phyloP scores from a whole-genome alignment of 1,140 invertebrate species.

The Diuraphis noxia region DNA sequence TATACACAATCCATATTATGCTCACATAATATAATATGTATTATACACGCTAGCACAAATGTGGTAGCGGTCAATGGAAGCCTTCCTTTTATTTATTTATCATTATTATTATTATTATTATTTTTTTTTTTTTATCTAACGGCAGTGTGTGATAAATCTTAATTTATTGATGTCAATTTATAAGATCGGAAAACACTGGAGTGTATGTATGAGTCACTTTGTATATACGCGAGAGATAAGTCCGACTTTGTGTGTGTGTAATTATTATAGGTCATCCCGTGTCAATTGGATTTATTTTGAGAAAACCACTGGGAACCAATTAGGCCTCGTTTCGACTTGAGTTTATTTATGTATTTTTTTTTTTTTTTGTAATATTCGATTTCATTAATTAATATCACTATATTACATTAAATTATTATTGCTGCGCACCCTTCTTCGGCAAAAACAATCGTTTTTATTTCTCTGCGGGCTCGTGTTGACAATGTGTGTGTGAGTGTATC shows the following conservation, averaged over 20 bases:
- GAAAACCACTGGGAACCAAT: slow-evolving; percentile 47
- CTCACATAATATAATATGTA: not conserved
- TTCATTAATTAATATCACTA: not conserved
- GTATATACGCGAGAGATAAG: slow-evolving; percentile 29
- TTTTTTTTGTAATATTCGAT: slow-evolving; percentile 19
- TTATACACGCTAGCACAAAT: not conserved
- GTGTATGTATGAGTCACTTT: not conserved
- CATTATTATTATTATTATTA: not conserved
- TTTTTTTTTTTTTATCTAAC: not conserved
- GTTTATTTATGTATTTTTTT: not conserved
- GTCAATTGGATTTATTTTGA: slow-evolving; percentile 51
- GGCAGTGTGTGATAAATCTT: slow-evolving; percentile 24
- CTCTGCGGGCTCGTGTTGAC: not conserved
- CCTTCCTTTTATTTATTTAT: slow-evolving; percentile 14
- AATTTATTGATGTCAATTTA: slow-evolving; percentile 47
- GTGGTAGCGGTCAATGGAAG: not conserved
- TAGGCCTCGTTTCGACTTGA: not conserved
- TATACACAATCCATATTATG: too few relatives aligned
- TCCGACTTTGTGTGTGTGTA: not conserved
- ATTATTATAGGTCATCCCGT: slow-evolving; percentile 41
- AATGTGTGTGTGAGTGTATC: not conserved
- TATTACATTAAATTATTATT: too few relatives aligned
- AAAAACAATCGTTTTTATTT: slow-evolving; percentile 3
- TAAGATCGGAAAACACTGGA: slow-evolving; percentile 33
- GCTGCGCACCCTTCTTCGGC: not conserved